phyloP scores from a whole-genome alignment of 2,113 vertebrate genomes.

The Condylura cristata region DNA sequence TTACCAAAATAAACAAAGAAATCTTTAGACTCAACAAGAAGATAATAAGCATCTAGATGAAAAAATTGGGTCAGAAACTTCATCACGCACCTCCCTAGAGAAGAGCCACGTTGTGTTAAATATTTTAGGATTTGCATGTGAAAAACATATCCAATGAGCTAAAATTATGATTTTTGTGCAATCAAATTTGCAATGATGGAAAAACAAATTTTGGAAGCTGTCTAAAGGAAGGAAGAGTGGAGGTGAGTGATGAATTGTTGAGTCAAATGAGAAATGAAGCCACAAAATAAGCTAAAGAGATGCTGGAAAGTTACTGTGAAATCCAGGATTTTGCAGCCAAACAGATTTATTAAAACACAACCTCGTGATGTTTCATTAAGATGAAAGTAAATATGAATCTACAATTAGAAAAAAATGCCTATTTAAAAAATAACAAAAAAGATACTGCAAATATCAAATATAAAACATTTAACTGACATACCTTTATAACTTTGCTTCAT shows the following conservation, averaged over 20 bases:
- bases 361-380: background rate
- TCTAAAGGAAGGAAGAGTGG: background rate
- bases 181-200: background rate
- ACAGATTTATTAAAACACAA: background rate
- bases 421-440: background rate
- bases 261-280: background rate
- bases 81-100: background rate
- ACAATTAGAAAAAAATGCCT: background rate
- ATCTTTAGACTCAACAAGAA: background rate
- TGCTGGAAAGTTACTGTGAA: background rate
- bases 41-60: background rate
- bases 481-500: background rate
- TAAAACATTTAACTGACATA: background rate
- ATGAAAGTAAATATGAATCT: background rate
- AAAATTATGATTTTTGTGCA: background rate
- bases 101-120: background rate
- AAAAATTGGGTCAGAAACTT: background rate
- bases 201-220: background rate
- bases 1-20: background rate
- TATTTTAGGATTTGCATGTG: background rate
- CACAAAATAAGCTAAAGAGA: background rate
- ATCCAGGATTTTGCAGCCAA: background rate
- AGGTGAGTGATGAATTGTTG: background rate
- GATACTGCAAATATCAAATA: background rate
- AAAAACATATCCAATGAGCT: background rate